These are phyloP conservation scores for Cyaniris semiargus DNA, from an alignment of 2,888 invertebrate genomes.

Conservation along the genomic window DNA sequence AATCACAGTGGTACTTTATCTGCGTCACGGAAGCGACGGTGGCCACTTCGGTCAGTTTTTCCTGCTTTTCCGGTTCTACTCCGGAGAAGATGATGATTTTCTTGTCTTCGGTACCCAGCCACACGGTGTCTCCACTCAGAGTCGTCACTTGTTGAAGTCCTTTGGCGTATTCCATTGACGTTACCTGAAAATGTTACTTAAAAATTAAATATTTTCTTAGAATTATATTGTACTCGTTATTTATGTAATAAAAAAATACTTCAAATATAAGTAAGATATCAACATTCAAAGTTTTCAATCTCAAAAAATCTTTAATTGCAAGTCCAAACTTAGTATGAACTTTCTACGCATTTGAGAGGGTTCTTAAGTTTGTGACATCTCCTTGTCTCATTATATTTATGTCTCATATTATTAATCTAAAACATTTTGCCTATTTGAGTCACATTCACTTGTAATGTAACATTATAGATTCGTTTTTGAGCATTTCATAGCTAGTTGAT, in stretches of 20 bases:
- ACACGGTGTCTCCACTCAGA: constrained; percentile 86
- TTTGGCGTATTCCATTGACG: constrained; percentile 91
- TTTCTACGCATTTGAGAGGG: too few species aligned
- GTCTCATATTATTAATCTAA: too few species aligned
- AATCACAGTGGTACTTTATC: constrained; percentile 92
- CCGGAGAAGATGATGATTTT: constrained; percentile 91
- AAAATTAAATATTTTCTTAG: neutral
- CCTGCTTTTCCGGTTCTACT: constrained; percentile 91
- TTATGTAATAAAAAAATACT: neutral
- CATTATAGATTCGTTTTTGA: too few species aligned
- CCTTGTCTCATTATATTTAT: too few species aligned
- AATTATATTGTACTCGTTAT: neutral
- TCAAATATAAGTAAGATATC: neutral
- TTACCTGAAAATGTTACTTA: constrained; percentile 70
- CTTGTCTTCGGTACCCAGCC: constrained; percentile 94
- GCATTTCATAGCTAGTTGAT: too few species aligned
- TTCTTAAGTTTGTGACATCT: too few species aligned
- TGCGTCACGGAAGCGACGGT: constrained; percentile 87
- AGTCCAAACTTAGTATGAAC: too few species aligned
- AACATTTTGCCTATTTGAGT: too few species aligned
- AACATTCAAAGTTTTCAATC: too few species aligned
- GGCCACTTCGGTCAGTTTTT: constrained; percentile 84
- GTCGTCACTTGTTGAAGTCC: constrained; percentile 79
- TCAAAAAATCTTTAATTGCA: too few species aligned
- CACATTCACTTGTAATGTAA: too few species aligned